phyloP scores from a whole-genome alignment of 2,113 vertebrate genomes.

The Forbesichthys papilliferus region DNA sequence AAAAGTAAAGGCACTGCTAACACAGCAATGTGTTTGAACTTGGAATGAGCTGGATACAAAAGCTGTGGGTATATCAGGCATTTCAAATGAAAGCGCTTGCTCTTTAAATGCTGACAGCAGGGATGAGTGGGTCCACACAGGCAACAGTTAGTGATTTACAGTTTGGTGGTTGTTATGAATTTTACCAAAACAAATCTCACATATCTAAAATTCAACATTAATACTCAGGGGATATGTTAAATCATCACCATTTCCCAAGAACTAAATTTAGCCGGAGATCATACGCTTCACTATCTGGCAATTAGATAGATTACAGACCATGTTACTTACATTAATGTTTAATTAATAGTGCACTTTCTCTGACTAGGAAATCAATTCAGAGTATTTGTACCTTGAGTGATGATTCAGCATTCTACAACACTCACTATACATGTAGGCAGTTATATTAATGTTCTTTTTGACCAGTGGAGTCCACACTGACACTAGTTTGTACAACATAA shows the following conservation, averaged over 20 bases:
- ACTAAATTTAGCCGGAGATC: constrained; percentile 3
- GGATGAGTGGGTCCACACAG: constrained; percentile 17
- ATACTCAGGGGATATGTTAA: not conserved
- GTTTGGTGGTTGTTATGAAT: not conserved
- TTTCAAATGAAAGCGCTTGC: constrained; percentile 26
- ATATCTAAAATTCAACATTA: not conserved
- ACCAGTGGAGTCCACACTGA: too few species aligned
- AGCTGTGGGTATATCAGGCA: constrained; percentile 20
- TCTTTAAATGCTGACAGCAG: constrained; percentile 34
- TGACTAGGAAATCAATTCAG: not conserved
- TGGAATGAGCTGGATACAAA: constrained; percentile 39
- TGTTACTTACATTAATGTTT: too few species aligned
- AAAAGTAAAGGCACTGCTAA: constrained; percentile 27
- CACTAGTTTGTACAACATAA: too few species aligned
- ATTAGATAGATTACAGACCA: not conserved
- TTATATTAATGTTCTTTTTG: too few species aligned
- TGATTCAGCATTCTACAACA: not conserved
- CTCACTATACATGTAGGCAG: too few species aligned
- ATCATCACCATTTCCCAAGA: not conserved
- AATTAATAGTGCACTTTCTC: not conserved
- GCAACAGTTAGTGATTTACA: not conserved
- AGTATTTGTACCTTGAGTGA: not conserved
- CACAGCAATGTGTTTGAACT: constrained; percentile 43
- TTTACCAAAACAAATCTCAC: not conserved
- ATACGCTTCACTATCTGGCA: constrained; percentile 4